Conservation (phyloP, 2,888 invertebrate genomes). For the Rhyacophila evoluta region DNA sequence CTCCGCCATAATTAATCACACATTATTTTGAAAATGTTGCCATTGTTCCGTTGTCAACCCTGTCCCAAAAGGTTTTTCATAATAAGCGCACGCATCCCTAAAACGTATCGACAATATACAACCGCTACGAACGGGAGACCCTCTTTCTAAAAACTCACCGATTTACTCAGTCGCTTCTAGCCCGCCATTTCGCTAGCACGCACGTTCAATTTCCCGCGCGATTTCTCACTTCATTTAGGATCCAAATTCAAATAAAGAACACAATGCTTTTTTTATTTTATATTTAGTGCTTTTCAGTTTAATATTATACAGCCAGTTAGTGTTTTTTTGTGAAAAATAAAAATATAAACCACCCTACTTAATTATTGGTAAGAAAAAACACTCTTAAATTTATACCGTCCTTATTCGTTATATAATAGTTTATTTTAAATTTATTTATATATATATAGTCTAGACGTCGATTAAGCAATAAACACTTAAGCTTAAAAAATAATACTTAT, state of each 20-base stretch:
- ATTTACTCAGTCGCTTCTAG: slow-evolving; percentile 58
- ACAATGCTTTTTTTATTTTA: slow-evolving; percentile 5
- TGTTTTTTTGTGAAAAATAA: slow-evolving; percentile 7
- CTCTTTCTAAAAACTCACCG: slow-evolving; percentile 56
- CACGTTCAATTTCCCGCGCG: slow-evolving; percentile 37
- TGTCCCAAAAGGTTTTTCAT: not conserved
- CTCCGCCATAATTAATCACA: not conserved
- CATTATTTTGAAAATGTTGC: not conserved
- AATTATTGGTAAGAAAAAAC: slow-evolving; percentile 1
- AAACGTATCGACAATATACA: slow-evolving; percentile 28
- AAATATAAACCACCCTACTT: not conserved
- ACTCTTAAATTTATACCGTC: not conserved
- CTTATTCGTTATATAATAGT: not conserved
- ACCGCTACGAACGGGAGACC: not conserved
- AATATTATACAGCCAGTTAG: not conserved
- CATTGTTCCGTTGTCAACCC: not conserved
- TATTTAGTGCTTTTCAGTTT: slow-evolving; percentile 8
- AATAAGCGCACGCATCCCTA: slow-evolving; percentile 41
- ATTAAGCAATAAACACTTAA: not conserved
- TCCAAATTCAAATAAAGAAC: slow-evolving; percentile 6
- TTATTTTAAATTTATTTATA: not conserved
- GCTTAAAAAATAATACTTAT: not conserved
- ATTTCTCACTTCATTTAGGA: slow-evolving; percentile 31
- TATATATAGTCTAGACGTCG: not conserved
- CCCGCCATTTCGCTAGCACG: slow-evolving; percentile 47